Conservation (phyloP, 1,140 invertebrate genomes). For the Drosophila albomicans region DNA sequence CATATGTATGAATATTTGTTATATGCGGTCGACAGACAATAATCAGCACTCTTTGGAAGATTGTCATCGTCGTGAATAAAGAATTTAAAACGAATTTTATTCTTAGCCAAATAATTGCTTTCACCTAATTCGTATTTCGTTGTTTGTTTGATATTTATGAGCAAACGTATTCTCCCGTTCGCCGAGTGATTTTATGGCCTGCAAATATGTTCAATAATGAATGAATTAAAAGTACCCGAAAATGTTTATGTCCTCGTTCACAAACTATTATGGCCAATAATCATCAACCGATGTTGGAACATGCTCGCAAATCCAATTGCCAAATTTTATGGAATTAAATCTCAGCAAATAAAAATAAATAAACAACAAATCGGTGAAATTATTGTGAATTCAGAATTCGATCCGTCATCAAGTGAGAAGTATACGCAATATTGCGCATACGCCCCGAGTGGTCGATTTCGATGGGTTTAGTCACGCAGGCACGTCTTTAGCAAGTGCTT, state of each 20-base stretch:
- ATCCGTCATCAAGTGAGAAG: conserved; percentile 42
- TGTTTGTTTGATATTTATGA: conserved; percentile 44
- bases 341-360: conserved; percentile 35
- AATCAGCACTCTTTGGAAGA: conserved; percentile 71
- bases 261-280: conserved; percentile 7
- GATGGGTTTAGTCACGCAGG: not conserved
- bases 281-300: conserved; percentile 19
- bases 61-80: conserved; percentile 66
- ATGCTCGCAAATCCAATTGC: conserved; percentile 28
- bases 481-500: conserved; percentile 30
- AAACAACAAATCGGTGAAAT: not conserved
- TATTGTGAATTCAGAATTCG: conserved; percentile 40
- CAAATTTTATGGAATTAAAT: conserved; percentile 1
- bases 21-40: conserved; percentile 49
- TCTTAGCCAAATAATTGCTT: conserved; percentile 37
- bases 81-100: conserved; percentile 39
- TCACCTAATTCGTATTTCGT: conserved; percentile 29
- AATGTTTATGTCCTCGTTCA: conserved; percentile 8
- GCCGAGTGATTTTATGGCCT: conserved; percentile 21
- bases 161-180: conserved; percentile 1
- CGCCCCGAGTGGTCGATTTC: conserved; percentile 34
- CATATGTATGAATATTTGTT: conserved; percentile 1
- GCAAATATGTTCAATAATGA: conserved; percentile 4
- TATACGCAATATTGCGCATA: conserved; percentile 40
- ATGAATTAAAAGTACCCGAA: conserved; percentile 6